Evolutionary conservation across 2,797 vertebrate genomes (phyloP), one percentile per base, ranked within the genome.

Genomic region (Lophura swinhoii): DNA sequence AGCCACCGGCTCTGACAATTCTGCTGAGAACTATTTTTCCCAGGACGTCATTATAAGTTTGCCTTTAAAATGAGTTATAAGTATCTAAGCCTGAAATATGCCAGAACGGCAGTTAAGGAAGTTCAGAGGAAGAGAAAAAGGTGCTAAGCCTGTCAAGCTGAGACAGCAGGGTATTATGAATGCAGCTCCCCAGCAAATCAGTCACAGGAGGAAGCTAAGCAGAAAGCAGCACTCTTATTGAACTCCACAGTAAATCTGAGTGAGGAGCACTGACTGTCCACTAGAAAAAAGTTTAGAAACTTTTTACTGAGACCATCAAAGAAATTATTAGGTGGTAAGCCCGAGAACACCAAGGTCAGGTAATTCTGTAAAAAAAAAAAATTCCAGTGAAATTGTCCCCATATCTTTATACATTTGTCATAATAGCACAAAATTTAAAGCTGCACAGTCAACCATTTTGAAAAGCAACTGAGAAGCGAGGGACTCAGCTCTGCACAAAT

Each of bases 11-110:
- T 93, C 85, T 66, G 56, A 91, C 70, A 92, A 60, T 44, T 84
- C 43, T 94, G 90, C 85, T 92, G 83, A 94, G 81, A 77, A 83
- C 77, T 74, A 16, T 41, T 85, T 74, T 88, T 64, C 43, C 71
- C 70, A 86, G 73, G 55, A 81, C 12, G 77, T 78, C 76, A 89
- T 76, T 78, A 18, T 69, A 93, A 94, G 80, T 81, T 89, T 88
- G 90, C 64, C 67, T 88, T 95, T 90, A 94, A 92, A 90, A 88
- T 73, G 92, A 96, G 31, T 94, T 94, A 87, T 62, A 93, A 92
- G 83, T 94, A 87, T 94, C 58, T 89, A 88, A 88, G 79, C 76
- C 70, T 89, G 83, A 93, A 96, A 95, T 93, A 74, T 24, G 64
- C 83, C 51, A 84, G 84, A 85, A 69, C 0, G 28, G 84, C 69